phyloP scores from a whole-genome alignment of 1,140 invertebrate species.

The Drosophila subobscura region DNA sequence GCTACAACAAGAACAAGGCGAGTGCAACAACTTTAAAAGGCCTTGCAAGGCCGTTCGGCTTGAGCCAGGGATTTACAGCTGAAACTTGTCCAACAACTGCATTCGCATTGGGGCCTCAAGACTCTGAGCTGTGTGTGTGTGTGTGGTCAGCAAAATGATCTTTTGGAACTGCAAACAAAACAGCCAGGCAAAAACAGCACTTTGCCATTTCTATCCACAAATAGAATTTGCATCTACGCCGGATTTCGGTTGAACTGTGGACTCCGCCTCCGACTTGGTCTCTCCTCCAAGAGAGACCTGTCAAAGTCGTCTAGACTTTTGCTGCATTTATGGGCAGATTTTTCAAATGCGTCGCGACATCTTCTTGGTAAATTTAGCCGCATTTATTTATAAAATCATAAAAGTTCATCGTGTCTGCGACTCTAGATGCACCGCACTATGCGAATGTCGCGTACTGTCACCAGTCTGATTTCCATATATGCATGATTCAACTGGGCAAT shows the following conservation, averaged over 20 bases:
- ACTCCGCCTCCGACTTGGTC: conserved; percentile 34
- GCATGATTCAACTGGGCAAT: conserved; percentile 41
- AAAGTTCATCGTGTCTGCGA: conserved; percentile 52
- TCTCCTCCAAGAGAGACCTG: conserved; percentile 42
- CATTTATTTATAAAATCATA: conserved; percentile 66
- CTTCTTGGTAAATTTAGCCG: conserved; percentile 68
- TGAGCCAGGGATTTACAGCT: conserved; percentile 50
- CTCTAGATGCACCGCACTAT: conserved; percentile 19
- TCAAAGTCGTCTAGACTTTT: conserved; percentile 69
- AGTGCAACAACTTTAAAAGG: conserved; percentile 81
- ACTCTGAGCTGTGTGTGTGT: conserved; percentile 1
- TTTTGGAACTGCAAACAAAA: conserved; percentile 20
- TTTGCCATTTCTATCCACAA: conserved; percentile 29
- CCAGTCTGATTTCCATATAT: conserved; percentile 11
- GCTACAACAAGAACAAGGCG: conserved; percentile 39
- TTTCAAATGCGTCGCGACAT: conserved; percentile 72
- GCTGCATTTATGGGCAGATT: conserved; percentile 51
- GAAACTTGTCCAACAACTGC: conserved; percentile 41
- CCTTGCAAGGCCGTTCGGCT: conserved; percentile 75
- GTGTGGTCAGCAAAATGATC: conserved; percentile 39
- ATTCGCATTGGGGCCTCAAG: background rate
- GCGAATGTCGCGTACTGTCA: conserved; percentile 33
- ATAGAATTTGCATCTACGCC: conserved; percentile 46
- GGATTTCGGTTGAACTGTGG: conserved; percentile 17
- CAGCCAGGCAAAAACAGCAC: conserved; percentile 4